Evolutionary conservation across 64 coral and sea anemone genomes (phyloP).

Genomic region (Anthopleura sola): DNA sequence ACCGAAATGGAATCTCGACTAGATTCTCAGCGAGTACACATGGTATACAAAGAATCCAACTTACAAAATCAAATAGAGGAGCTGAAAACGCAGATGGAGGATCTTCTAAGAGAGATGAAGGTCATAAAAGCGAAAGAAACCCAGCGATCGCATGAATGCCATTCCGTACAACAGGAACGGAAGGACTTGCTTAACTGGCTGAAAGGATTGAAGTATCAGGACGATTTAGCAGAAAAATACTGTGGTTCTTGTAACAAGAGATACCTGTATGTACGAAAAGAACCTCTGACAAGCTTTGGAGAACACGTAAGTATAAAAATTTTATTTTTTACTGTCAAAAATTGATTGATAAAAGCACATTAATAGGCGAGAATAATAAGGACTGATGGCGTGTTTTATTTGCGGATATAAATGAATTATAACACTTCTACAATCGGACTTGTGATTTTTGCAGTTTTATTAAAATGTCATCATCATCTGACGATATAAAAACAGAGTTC

Average conservation of each 20-base stretch:
- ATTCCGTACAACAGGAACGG: conserved; percentile 43
- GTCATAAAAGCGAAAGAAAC: conserved; percentile 55
- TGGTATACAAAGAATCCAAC: conserved; percentile 84
- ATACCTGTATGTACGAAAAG: conserved; percentile 77
- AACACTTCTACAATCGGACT: not conserved
- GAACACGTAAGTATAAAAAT: conserved; percentile 50
- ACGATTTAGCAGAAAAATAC: conserved; percentile 82
- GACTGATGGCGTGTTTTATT: not conserved
- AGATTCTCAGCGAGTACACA: conserved; percentile 81
- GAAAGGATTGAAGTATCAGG: conserved; percentile 83
- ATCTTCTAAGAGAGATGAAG: conserved; percentile 63
- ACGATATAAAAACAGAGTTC: not conserved
- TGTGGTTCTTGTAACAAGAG: conserved; percentile 83
- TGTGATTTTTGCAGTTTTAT: not conserved
- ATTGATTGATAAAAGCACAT: not conserved
- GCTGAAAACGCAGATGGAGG: conserved; percentile 58
- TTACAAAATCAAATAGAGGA: conserved; percentile 91
- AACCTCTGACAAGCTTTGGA: conserved; percentile 75
- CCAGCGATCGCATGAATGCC: conserved; percentile 40
- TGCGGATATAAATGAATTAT: not conserved
- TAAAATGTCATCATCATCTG: not conserved
- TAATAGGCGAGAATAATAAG: not conserved
- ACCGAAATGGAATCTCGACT: conserved; percentile 69
- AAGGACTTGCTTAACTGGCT: conserved; percentile 74
- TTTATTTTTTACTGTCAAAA: not conserved